Percentiles rank a stretch among this genome's conserved stretches.
Evolutionary conservation across 2,797 vertebrate species (phyloP).

Genomic region (Scomberomorus guttatus): DNA sequence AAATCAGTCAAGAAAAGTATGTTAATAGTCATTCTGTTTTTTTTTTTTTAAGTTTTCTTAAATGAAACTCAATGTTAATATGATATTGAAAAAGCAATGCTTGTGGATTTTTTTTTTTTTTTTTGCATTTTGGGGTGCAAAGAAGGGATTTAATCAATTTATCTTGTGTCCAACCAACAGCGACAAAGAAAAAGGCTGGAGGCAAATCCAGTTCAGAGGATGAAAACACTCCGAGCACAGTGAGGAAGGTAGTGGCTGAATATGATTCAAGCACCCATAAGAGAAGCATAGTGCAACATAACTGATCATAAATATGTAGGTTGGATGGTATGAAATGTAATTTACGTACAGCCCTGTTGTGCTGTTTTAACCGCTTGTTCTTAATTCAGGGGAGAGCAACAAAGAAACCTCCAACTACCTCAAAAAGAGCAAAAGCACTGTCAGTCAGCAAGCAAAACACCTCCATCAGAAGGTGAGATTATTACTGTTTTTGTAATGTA

Average conservation of each 20-base stretch:
- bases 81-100: too few relatives aligned
- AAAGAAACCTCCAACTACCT: conserved; percentile 81
- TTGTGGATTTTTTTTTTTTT: too few relatives aligned
- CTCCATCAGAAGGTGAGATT: conserved; percentile 74
- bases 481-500: neutral
- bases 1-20: conserved; percentile 81
- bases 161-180: conserved; percentile 56
- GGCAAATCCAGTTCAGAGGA: conserved; percentile 67
- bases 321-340: neutral
- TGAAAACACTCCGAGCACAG: conserved; percentile 65
- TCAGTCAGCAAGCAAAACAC: conserved; percentile 73
- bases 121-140: neutral
- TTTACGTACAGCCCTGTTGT: neutral
- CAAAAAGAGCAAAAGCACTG: conserved; percentile 78
- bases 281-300: neutral
- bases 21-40: neutral
- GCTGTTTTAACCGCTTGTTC: conserved; percentile 7
- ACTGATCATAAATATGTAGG: neutral
- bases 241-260: conserved; percentile 72
- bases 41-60: neutral
- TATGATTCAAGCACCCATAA: neutral
- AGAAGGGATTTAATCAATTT: neutral
- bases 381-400: conserved; percentile 66
- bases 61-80: neutral
- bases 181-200: conserved; percentile 57